Percentiles rank a stretch among this genome's conserved stretches.
These are phyloP conservation scores for Tenebrio molitor DNA, from an alignment of 1,140 invertebrate species.

Conservation along the genomic window DNA sequence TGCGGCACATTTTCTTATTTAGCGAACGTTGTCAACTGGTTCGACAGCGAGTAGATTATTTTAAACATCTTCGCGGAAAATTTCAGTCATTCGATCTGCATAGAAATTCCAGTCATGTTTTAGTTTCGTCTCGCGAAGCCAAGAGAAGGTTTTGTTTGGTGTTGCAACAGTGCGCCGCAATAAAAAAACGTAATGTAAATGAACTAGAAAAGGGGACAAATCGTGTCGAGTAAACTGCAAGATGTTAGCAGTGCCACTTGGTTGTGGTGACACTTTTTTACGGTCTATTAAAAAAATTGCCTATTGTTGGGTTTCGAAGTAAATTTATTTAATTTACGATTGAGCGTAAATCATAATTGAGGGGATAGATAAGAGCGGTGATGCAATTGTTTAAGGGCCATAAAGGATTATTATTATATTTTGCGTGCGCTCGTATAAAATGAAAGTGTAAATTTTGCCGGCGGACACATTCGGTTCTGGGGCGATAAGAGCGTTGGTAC, in stretches of 20 bases:
- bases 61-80: no score
- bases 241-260: not conserved
- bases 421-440: not conserved
- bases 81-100: no score
- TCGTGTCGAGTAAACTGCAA: not conserved
- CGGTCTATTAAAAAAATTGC: no score
- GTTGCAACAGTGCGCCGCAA: conserved; percentile 1
- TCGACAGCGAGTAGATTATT: no score
- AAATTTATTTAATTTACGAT: conserved; percentile 5
- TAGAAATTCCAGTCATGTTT: conserved; percentile 26
- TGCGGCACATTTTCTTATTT: conserved; percentile 23
- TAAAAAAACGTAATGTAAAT: conserved; percentile 27
- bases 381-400: conserved; percentile 1
- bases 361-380: not conserved
- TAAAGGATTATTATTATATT: conserved; percentile 3
- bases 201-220: conserved; percentile 16
- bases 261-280: no score
- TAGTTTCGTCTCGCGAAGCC: not conserved
- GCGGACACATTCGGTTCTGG: not conserved
- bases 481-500: not conserved
- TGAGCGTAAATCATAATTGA: conserved; percentile 9
- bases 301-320: no score
- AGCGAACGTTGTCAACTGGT: no score
- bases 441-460: not conserved
- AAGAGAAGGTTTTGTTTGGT: not conserved